Evolutionary conservation across 2,113 vertebrate species (phyloP).

Genomic region (Oryzias melastigma): DNA sequence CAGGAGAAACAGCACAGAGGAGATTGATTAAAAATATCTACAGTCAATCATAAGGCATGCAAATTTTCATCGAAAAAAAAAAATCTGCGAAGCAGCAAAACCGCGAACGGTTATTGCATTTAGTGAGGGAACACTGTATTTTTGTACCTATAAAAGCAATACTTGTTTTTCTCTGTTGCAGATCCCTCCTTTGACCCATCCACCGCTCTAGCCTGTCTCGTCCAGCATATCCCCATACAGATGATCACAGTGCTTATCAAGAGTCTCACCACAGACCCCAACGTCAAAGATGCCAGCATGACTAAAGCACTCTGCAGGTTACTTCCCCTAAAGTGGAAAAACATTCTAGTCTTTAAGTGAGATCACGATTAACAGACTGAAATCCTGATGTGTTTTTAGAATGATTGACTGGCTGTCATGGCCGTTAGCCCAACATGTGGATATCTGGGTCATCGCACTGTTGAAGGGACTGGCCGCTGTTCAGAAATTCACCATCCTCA

Average conservation of each 20-base stretch:
- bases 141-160: not conserved
- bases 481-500: slow-evolving; percentile 99
- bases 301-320: slow-evolving; percentile 97
- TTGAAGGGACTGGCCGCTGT: slow-evolving; percentile 95
- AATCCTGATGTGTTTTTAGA: slow-evolving; percentile 61
- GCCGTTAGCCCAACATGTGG: slow-evolving; percentile 95
- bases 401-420: slow-evolving; percentile 99
- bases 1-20: too few relatives aligned
- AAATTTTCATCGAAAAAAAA: too few relatives aligned
- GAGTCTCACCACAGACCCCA: slow-evolving; percentile 97
- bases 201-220: slow-evolving; percentile 93
- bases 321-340: not conserved
- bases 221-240: slow-evolving; percentile 96
- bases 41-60: too few relatives aligned
- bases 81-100: too few relatives aligned
- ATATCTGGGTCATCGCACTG: slow-evolving; percentile 95
- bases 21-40: too few relatives aligned
- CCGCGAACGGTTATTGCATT: too few relatives aligned
- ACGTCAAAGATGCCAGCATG: slow-evolving; percentile 96
- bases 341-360: not conserved
- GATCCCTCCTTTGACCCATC: slow-evolving; percentile 92
- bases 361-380: too few relatives aligned
- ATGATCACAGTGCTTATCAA: slow-evolving; percentile 98
- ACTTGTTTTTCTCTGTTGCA: slow-evolving; percentile 46
- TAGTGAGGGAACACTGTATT: too few relatives aligned